A percentile compares a stretch with the other conserved stretches of the same genome.
phyloP scores from a whole-genome alignment of 2,888 invertebrate species.

The Barypeithes pellucidus region DNA sequence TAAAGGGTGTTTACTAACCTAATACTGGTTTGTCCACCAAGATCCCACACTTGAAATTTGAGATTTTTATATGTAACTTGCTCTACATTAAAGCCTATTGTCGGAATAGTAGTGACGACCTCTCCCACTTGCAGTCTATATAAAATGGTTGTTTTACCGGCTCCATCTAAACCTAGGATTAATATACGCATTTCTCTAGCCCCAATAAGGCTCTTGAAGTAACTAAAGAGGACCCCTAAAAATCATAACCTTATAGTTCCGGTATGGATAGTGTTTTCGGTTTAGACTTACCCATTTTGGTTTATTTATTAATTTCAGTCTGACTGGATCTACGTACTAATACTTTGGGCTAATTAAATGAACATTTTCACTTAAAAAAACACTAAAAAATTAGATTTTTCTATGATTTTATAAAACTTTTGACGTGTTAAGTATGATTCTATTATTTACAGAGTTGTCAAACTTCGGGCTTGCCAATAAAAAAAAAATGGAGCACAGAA shows the following conservation, averaged over 20 bases:
- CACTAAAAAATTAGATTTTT: not conserved
- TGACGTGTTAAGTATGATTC: conserved; percentile 39
- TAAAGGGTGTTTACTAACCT: conserved; percentile 74
- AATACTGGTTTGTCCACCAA: conserved; percentile 99
- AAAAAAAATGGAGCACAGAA: not conserved
- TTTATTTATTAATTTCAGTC: conserved; percentile 17
- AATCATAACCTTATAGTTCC: conserved; percentile 58
- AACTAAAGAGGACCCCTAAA: conserved; percentile 95
- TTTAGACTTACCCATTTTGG: conserved; percentile 34
- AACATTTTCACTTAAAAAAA: conserved; percentile 37
- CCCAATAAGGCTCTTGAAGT: conserved; percentile 95
- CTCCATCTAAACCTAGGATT: conserved; percentile 97
- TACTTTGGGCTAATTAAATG: conserved; percentile 19
- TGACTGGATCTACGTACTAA: conserved; percentile 2
- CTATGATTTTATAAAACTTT: conserved; percentile 14
- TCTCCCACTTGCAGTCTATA: conserved; percentile 98
- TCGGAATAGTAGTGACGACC: conserved; percentile 98
- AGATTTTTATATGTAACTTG: conserved; percentile 99
- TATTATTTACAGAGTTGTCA: conserved; percentile 30
- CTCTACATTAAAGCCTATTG: conserved; percentile 99
- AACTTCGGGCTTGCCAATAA: not conserved
- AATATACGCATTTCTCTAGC: conserved; percentile 98
- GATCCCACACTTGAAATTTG: conserved; percentile 99
- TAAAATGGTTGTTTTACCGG: conserved; percentile 99
- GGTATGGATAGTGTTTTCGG: not conserved